phyloP scores from a whole-genome alignment of 35 echinoderm and acorn worm genomes.

The Hemicentrotus pulcherrimus region DNA sequence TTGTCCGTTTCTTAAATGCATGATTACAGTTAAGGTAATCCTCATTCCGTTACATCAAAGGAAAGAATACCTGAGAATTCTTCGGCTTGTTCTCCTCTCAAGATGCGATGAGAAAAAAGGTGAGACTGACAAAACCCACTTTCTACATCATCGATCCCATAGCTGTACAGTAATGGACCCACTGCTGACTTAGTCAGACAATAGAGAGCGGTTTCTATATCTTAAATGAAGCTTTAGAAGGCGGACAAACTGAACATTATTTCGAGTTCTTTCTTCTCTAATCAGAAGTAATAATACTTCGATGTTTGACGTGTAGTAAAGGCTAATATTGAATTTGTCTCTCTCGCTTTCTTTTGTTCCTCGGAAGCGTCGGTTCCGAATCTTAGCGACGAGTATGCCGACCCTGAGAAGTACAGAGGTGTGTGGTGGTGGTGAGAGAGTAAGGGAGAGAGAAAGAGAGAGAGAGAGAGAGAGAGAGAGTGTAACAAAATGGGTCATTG shows the following conservation, averaged over 20 bases:
- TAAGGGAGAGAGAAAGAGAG: neutral
- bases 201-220: too few relatives aligned
- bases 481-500: neutral
- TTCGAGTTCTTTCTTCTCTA: neutral
- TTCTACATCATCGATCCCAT: neutral
- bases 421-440: neutral
- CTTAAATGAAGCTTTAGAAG: neutral
- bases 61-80: neutral
- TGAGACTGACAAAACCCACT: neutral
- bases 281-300: neutral
- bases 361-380: neutral
- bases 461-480: neutral
- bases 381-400: neutral
- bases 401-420: neutral
- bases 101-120: neutral
- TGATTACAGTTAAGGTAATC: neutral
- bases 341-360: neutral
- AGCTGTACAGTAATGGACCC: neutral
- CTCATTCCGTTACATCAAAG: neutral
- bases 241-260: neutral
- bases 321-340: slow-evolving; percentile 1
- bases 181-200: neutral
- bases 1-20: neutral
- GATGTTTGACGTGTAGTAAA: neutral
- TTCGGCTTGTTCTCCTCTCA: neutral